phyloP scores from a whole-genome alignment of 1,140 invertebrate species.

The Caenorhabditis elegans region DNA sequence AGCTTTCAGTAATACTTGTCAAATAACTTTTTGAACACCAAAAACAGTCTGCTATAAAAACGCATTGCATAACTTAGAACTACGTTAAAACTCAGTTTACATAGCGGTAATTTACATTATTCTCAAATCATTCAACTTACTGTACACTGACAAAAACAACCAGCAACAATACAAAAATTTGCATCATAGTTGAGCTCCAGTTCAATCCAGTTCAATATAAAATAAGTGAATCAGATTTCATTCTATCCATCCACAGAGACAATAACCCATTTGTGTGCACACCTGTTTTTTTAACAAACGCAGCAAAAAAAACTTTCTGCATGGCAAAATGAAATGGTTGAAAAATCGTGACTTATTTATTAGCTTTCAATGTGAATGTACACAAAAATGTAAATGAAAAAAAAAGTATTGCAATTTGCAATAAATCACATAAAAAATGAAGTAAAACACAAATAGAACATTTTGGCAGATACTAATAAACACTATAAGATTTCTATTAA shows the following conservation, averaged over 20 bases:
- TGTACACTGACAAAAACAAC: neutral
- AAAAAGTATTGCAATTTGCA: neutral
- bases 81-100: no score
- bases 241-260: neutral
- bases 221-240: neutral
- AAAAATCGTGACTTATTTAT: slow-evolving; percentile 16
- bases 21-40: no score
- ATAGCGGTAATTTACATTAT: no score
- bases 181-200: neutral
- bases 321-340: slow-evolving; percentile 3
- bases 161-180: neutral
- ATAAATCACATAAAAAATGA: neutral
- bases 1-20: no score
- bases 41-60: no score
- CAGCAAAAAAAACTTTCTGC: neutral
- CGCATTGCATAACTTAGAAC: no score
- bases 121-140: neutral
- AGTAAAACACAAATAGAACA: no score
- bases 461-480: neutral
- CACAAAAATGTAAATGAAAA: neutral
- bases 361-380: neutral
- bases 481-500: neutral
- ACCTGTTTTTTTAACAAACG: neutral
- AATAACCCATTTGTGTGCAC: neutral
- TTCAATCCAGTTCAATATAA: neutral